phyloP scores from a whole-genome alignment of 2,888 invertebrate species.

The Tetheella fluctuosa region DNA sequence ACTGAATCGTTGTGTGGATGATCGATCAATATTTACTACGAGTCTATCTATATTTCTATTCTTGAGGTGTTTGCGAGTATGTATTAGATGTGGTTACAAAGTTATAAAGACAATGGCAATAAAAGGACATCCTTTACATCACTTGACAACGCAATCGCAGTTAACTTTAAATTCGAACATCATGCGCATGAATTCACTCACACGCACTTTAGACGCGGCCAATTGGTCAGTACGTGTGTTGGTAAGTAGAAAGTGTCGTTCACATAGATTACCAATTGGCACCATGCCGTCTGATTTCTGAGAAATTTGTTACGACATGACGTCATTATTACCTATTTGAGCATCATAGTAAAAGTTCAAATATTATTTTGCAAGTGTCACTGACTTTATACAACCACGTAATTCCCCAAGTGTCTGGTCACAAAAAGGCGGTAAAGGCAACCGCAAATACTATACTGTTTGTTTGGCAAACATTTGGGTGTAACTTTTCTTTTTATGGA shows the following conservation, averaged over 20 bases:
- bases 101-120: not conserved
- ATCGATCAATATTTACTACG: too few species aligned
- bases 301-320: constrained; percentile 14
- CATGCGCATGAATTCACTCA: not conserved
- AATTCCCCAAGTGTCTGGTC: constrained; percentile 9
- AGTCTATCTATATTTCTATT: too few species aligned
- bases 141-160: not conserved
- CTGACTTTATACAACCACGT: constrained; percentile 2
- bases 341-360: not conserved
- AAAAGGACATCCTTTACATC: not conserved
- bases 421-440: constrained; percentile 3
- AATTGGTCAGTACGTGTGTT: constrained; percentile 5
- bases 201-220: not conserved
- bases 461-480: constrained; percentile 7
- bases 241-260: constrained; percentile 18
- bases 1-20: too few species aligned
- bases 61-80: too few species aligned
- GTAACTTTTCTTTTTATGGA: constrained; percentile 5
- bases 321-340: constrained; percentile 16
- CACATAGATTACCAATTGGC: constrained; percentile 25
- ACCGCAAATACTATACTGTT: constrained; percentile 10
- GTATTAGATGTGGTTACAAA: too few species aligned
- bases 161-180: not conserved
- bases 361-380: constrained; percentile 9
- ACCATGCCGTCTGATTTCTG: constrained; percentile 23